Evolutionary conservation across 2,113 vertebrate species (phyloP).

Genomic region (Leptobrachium leishanense): DNA sequence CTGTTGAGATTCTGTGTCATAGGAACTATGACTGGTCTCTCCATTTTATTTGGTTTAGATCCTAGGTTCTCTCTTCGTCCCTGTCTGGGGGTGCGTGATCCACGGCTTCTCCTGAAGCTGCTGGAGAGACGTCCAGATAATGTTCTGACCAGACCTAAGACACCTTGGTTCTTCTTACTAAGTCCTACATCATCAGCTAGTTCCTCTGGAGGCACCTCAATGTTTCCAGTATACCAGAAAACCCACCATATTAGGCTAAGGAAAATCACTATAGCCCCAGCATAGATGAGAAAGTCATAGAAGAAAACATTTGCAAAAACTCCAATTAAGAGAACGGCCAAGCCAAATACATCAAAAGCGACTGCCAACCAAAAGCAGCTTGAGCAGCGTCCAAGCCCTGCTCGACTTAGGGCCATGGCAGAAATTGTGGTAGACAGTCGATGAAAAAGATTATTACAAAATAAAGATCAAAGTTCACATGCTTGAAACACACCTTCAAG

Average conservation of each 20-base stretch:
- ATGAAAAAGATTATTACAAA: neutral
- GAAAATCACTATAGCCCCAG: conserved; percentile 82
- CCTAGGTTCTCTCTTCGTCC: neutral
- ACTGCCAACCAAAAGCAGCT: conserved; percentile 86
- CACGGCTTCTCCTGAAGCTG: conserved; percentile 26
- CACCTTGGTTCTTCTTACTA: conserved; percentile 20
- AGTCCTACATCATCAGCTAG: conserved; percentile 61
- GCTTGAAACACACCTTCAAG: conserved; percentile 13
- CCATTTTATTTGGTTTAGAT: neutral
- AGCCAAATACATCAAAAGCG: conserved; percentile 76
- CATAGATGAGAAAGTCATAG: conserved; percentile 83
- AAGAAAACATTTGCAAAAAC: conserved; percentile 72
- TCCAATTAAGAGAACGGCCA: conserved; percentile 74
- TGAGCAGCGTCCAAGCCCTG: conserved; percentile 75
- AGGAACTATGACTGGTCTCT: conserved; percentile 28
- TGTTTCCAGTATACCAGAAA: conserved; percentile 91
- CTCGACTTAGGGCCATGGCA: conserved; percentile 31
- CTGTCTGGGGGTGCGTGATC: neutral
- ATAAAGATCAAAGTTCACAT: conserved; percentile 34
- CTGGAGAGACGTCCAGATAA: conserved; percentile 34
- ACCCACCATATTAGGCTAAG: conserved; percentile 92
- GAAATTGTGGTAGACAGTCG: neutral
- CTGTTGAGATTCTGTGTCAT: conserved; percentile 30
- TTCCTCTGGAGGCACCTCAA: conserved; percentile 77
- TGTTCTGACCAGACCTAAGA: conserved; percentile 34